These are phyloP conservation scores for Telmatochromis brachygnathus DNA, from an alignment of 2,113 vertebrate genomes.

Conservation along the genomic window DNA sequence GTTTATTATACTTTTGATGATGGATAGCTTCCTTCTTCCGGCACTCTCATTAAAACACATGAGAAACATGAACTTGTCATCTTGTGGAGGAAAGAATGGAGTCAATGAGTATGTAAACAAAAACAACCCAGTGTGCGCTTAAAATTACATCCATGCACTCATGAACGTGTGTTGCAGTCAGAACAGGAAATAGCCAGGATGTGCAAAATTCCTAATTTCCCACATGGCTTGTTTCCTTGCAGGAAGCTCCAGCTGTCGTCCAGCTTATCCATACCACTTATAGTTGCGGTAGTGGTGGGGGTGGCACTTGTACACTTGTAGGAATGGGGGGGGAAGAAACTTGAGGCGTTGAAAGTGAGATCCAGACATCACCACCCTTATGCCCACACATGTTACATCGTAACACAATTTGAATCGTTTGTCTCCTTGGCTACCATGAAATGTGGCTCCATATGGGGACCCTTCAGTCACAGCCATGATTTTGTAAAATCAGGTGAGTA, in stretches of 20 bases:
- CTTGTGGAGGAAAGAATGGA: not conserved
- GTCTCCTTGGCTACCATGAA: not conserved
- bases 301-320: not conserved
- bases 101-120: not conserved
- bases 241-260: slow-evolving; percentile 50
- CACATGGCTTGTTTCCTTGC: slow-evolving; percentile 13
- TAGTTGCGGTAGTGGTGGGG: not conserved
- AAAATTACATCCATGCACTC: not conserved
- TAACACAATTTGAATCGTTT: not conserved
- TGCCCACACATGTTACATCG: not conserved
- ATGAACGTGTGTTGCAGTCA: not conserved
- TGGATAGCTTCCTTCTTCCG: slow-evolving; percentile 19
- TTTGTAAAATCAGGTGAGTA: not conserved
- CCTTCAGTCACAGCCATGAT: not conserved
- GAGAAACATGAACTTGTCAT: not conserved
- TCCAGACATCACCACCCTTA: not conserved
- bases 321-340: not conserved
- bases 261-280: not conserved
- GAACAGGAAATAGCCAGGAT: slow-evolving; percentile 59
- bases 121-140: not conserved
- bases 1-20: not conserved
- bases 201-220: slow-evolving; percentile 56
- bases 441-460: not conserved
- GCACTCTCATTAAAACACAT: not conserved
- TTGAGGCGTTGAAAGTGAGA: not conserved